Evolutionary conservation across 1,140 invertebrate genomes (phyloP).

Genomic region (Heliconius himera): DNA sequence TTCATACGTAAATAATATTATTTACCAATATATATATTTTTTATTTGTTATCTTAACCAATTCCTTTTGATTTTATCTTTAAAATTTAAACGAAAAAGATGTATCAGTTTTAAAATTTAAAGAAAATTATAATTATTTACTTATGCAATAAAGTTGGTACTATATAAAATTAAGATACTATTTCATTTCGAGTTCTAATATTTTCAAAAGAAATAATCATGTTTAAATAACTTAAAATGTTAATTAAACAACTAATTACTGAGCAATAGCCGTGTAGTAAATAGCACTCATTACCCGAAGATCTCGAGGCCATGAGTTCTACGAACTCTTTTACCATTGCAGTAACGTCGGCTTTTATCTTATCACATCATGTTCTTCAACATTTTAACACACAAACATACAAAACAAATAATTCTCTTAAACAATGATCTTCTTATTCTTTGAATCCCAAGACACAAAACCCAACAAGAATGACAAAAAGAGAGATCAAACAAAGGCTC

Average conservation of each 20-base stretch:
- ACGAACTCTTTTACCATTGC: conserved; percentile 13
- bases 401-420: background rate
- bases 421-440: background rate
- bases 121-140: too few relatives aligned
- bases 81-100: too few relatives aligned
- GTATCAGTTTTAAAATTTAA: too few relatives aligned
- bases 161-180: background rate
- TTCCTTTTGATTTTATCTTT: too few relatives aligned
- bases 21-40: too few relatives aligned
- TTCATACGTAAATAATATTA: background rate
- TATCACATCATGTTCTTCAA: background rate
- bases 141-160: too few relatives aligned
- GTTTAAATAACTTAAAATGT: background rate
- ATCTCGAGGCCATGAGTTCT: conserved; percentile 28
- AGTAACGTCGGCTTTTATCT: background rate
- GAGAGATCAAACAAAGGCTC: conserved; percentile 38
- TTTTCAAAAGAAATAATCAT: background rate
- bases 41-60: too few relatives aligned
- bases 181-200: background rate
- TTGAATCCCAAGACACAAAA: background rate
- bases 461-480: background rate
- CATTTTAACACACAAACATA: background rate
- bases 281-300: background rate
- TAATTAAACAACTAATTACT: conserved; percentile 9
- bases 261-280: background rate